Percentiles rank a stretch among this genome's conserved stretches.
Evolutionary conservation across 2,113 vertebrate genomes (phyloP).

Genomic region (Catharus bicknelli): DNA sequence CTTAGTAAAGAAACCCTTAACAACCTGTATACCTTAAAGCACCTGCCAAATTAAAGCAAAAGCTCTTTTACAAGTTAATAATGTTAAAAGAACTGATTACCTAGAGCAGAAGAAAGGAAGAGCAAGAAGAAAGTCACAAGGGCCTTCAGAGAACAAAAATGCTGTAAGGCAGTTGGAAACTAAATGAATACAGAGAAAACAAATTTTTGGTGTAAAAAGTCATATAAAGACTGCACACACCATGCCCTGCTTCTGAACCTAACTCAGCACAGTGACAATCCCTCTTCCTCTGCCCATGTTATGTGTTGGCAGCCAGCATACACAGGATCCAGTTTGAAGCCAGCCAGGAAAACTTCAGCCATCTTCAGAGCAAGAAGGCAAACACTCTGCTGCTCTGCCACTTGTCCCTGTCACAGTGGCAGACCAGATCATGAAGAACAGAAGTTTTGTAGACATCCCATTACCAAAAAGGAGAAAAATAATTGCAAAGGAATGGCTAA

Average conservation of each 20-base stretch:
- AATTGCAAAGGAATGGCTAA: not conserved
- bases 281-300: not conserved
- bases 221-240: not conserved
- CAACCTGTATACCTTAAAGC: not conserved
- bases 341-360: slow-evolving; percentile 37
- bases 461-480: not conserved
- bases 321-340: not conserved
- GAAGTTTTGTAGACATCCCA: not conserved
- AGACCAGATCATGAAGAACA: not conserved
- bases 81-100: not conserved
- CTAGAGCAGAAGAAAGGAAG: not conserved
- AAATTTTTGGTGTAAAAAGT: not conserved
- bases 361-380: slow-evolving; percentile 33
- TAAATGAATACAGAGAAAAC: not conserved
- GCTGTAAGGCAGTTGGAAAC: not conserved
- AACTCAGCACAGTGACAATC: not conserved
- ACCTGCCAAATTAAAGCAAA: not conserved
- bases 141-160: not conserved
- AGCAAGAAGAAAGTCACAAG: not conserved
- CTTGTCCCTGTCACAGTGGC: not conserved
- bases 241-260: not conserved
- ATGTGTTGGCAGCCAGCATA: not conserved
- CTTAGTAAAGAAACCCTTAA: not conserved
- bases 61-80: slow-evolving; percentile 8
- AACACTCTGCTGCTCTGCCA: not conserved